phyloP scores from a whole-genome alignment of 2,797 vertebrate genomes.

The Siniperca obscura region DNA sequence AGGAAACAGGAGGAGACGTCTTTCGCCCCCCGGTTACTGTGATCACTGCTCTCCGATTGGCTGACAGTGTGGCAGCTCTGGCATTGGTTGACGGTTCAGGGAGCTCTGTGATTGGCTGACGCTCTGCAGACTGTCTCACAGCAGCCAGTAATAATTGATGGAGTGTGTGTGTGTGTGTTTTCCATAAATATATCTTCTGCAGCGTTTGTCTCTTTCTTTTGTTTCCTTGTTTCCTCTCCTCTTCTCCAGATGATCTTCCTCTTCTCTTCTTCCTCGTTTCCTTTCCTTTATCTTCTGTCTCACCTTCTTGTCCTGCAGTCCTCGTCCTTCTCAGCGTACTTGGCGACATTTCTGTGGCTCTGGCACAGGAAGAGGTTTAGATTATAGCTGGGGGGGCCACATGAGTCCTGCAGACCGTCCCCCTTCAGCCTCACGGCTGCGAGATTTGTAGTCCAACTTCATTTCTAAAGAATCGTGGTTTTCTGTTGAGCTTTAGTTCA shows the following conservation, averaged over 20 bases:
- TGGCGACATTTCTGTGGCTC: no score
- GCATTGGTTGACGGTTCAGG: slow-evolving; percentile 15
- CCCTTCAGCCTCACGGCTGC: no score
- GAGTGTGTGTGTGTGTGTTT: slow-evolving; percentile 25
- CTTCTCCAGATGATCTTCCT: no score
- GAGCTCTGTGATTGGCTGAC: slow-evolving; percentile 39
- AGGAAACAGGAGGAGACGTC: background rate
- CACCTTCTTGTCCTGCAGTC: background rate
- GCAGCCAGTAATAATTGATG: slow-evolving; percentile 66
- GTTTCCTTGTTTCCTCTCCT: background rate
- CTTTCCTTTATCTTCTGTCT: background rate
- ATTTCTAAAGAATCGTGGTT: no score
- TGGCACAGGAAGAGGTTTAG: no score
- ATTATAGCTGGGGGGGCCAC: no score
- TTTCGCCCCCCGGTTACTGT: slow-evolving; percentile 34
- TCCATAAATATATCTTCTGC: slow-evolving; percentile 31
- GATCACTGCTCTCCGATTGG: slow-evolving; percentile 53
- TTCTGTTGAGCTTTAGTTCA: no score
- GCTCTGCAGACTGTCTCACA: slow-evolving; percentile 21
- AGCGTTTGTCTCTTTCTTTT: background rate
- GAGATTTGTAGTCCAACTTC: no score
- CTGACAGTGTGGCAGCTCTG: slow-evolving; percentile 1
- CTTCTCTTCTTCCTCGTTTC: no score
- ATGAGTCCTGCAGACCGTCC: no score
- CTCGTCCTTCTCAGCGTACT: background rate